Evolutionary conservation across 2,888 invertebrate genomes (phyloP).

Genomic region (Pomacea canaliculata): DNA sequence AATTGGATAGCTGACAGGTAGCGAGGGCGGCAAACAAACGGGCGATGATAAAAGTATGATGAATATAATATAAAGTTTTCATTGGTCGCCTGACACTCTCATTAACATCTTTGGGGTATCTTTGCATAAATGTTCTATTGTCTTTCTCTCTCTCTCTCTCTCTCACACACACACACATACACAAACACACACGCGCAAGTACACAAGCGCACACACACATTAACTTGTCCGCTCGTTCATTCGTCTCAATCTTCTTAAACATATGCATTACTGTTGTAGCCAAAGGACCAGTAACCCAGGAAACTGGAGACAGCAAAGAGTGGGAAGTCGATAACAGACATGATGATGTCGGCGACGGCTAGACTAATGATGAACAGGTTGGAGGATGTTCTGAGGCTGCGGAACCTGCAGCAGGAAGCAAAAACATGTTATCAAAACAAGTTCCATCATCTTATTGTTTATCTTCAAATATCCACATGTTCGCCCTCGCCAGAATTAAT

Average conservation of each 20-base stretch:
- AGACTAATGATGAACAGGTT: slow-evolving; percentile 44
- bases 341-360: slow-evolving; percentile 39
- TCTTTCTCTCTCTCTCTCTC: neutral
- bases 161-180: neutral
- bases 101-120: neutral
- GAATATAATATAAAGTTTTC: neutral
- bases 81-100: neutral
- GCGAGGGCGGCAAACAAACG: too few relatives aligned
- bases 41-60: too few relatives aligned
- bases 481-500: neutral
- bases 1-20: too few relatives aligned
- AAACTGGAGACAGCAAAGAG: slow-evolving; percentile 37
- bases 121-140: neutral
- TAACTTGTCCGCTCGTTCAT: neutral
- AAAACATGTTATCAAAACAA: neutral
- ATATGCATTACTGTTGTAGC: slow-evolving; percentile 28
- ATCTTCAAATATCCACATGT: neutral
- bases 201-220: neutral
- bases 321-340: slow-evolving; percentile 37
- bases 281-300: slow-evolving; percentile 34
- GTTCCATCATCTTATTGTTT: neutral
- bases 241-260: neutral
- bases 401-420: slow-evolving; percentile 33
- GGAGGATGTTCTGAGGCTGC: slow-evolving; percentile 40
- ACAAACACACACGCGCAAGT: neutral